phyloP scores from a whole-genome alignment of 2,113 vertebrate genomes.

The Montifringilla adamsi region DNA sequence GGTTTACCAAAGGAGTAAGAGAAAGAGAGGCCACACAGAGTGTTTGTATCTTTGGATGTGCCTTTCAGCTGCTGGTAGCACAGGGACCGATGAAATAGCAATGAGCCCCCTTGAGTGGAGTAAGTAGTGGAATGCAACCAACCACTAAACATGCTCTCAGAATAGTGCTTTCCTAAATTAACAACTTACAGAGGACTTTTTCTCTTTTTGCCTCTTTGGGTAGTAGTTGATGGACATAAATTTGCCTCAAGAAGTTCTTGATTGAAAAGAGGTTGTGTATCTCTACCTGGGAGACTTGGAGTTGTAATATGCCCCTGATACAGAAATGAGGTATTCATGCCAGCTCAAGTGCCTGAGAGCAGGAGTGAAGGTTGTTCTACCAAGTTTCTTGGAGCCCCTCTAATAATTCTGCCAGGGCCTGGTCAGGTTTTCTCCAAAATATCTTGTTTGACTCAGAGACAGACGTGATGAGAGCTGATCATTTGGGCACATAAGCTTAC shows the following conservation, averaged over 20 bases:
- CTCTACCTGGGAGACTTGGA: neutral
- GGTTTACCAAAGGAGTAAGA: neutral
- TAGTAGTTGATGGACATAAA: neutral
- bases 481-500: neutral
- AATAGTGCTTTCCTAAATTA: neutral
- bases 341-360: neutral
- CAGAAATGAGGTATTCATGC: neutral
- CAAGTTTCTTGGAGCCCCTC: neutral
- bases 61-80: neutral
- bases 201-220: neutral
- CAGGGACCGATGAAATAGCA: neutral
- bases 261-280: neutral
- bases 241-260: neutral
- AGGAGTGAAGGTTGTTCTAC: neutral
- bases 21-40: neutral
- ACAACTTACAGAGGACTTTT: neutral
- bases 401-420: neutral
- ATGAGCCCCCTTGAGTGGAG: neutral
- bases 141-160: neutral
- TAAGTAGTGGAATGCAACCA: neutral
- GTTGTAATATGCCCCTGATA: neutral
- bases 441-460: neutral
- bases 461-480: neutral
- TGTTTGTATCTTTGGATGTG: neutral
- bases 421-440: neutral